Evolutionary conservation across 2,888 invertebrate species (phyloP).

Genomic region (Brenthis ino): DNA sequence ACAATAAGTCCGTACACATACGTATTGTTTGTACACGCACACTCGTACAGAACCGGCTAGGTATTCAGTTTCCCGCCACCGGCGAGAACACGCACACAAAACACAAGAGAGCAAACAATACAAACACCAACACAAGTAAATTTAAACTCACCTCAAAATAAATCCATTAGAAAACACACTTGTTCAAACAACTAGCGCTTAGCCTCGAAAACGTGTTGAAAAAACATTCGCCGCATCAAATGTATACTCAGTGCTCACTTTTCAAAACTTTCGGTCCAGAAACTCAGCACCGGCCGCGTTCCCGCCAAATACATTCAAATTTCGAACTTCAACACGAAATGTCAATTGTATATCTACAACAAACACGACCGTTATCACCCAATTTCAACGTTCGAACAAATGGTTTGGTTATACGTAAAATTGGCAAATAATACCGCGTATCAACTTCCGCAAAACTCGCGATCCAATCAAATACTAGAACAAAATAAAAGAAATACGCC

Average conservation of each 20-base stretch:
- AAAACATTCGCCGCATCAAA: conserved; percentile 77
- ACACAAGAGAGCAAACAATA: conserved; percentile 78
- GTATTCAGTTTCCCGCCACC: conserved; percentile 82
- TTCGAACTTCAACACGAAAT: neutral
- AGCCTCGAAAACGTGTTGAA: conserved; percentile 82
- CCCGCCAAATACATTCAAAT: conserved; percentile 59
- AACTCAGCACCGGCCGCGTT: conserved; percentile 58
- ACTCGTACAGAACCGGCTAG: conserved; percentile 69
- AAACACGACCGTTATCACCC: conserved; percentile 44
- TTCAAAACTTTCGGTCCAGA: conserved; percentile 76
- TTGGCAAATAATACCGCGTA: conserved; percentile 48
- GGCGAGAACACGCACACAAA: conserved; percentile 79
- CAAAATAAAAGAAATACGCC: conserved; percentile 67
- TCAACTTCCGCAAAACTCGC: conserved; percentile 69
- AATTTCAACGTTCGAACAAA: conserved; percentile 8
- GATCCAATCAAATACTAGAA: conserved; percentile 68
- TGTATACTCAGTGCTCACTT: conserved; percentile 76
- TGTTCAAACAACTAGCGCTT: conserved; percentile 83
- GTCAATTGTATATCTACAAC: neutral
- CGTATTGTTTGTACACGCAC: conserved; percentile 74
- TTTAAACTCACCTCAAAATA: conserved; percentile 83
- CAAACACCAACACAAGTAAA: conserved; percentile 81
- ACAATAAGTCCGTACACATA: conserved; percentile 77
- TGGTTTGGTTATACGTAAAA: conserved; percentile 12
- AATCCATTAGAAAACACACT: conserved; percentile 83